Base-by-base conservation (phyloP, 2,888 invertebrate species). In the Graphium colonna region DNA sequence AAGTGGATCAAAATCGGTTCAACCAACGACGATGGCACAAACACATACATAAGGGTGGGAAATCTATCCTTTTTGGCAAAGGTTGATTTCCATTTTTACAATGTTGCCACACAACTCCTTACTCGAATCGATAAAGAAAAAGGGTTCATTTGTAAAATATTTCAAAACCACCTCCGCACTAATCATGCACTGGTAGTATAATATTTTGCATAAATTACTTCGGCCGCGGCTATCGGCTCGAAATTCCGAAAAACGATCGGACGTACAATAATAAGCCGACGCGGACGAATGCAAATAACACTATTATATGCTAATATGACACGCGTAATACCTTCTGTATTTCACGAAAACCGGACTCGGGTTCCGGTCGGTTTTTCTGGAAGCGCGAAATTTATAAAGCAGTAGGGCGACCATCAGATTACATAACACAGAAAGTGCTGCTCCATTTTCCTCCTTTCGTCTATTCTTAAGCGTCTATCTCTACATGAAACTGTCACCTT, bases 251-350 rank as follows among this genome's bases (percentile, higher is more conserved):
- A 85, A 88, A 84, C 80, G 79, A 81, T 74, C 78, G 67, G 75
- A 70, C 75, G 79, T 78, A 77, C 81, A 83, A 81, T 79, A 79
- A 78, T 79, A 79, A 78, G 71, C 76, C 72, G 65, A 72, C 67
- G 73, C 68, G 74, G 71, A 61, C 74, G 73, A 82, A 88, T 85
- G 84, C 80, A 82, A 87, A 85, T 83, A 84, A 75, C 80, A 71
- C 84, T 73, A 86, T 88, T 86, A 84, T 85, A 88, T 85, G 86
- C 70, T 84, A 86, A 88, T 86, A 70, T 68, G 69, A 75, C 70
- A 75, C 80, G 83, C 79, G 85, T 86, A 83, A 80, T 81, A 75
- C 77, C 71, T 67, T 68, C 73, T 64, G 74, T 73, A 69, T 75
- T 77, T 75, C 73, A 67, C 73, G 68, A 69, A 76, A 69, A 71